These are phyloP conservation scores for Caenorhabditis macrosperma DNA, from an alignment of 2,888 invertebrate genomes.

Conservation along the genomic window DNA sequence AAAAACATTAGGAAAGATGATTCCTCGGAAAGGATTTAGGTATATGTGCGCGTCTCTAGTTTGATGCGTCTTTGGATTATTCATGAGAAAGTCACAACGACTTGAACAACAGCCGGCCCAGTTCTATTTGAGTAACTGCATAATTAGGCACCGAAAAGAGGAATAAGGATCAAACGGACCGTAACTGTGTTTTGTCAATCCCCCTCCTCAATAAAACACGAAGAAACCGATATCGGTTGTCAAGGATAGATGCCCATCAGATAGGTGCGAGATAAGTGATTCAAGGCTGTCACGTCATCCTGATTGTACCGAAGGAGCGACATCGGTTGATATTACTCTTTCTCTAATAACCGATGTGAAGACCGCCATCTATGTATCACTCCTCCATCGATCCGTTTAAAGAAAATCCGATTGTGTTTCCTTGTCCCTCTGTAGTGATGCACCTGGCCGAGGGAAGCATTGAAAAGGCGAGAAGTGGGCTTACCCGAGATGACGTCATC, in stretches of 20 bases:
- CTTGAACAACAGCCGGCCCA: background rate
- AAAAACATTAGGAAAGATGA: slow-evolving; percentile 7
- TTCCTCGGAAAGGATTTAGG: slow-evolving; percentile 6
- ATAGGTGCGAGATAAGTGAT: slow-evolving; percentile 38
- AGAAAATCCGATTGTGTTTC: background rate
- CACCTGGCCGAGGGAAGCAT: background rate
- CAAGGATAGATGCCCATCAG: slow-evolving; percentile 23
- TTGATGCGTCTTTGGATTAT: slow-evolving; percentile 26
- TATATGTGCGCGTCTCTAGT: slow-evolving; percentile 33
- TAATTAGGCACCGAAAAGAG: slow-evolving; percentile 1
- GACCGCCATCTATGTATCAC: slow-evolving; percentile 6
- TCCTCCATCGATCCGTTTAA: background rate
- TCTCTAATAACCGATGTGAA: background rate
- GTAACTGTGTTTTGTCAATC: too few species aligned
- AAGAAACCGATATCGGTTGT: background rate
- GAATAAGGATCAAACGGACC: background rate
- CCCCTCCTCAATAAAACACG: too few species aligned
- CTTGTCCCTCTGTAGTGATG: too few species aligned
- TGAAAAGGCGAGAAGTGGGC: background rate
- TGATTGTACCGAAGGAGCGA: too few species aligned
- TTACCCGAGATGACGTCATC: slow-evolving; percentile 23
- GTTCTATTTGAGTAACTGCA: background rate
- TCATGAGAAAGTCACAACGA: slow-evolving; percentile 34
- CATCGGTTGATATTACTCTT: slow-evolving; percentile 15
- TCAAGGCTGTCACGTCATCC: slow-evolving; percentile 2